A percentile compares a stretch with the other conserved stretches of the same genome.
Conservation (phyloP, 2,113 vertebrate genomes). For the Enhydra lutris region DNA sequence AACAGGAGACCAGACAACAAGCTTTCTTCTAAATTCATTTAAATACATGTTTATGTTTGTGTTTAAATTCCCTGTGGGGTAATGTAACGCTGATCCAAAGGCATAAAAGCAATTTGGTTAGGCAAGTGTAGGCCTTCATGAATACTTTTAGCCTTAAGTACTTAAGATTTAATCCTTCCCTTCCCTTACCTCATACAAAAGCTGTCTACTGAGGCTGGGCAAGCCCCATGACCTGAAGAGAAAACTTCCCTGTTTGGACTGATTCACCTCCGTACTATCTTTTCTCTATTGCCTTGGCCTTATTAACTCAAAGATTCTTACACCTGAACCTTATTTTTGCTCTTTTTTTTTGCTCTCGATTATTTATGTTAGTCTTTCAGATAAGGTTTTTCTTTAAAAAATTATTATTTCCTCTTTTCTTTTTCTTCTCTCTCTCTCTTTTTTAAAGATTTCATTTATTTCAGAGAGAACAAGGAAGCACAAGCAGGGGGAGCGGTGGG, state of each 20-base stretch:
- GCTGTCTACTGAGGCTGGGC: not conserved
- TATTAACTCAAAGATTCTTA: not conserved
- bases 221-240: not conserved
- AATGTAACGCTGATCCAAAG: conserved; percentile 70
- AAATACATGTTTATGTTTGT: conserved; percentile 78
- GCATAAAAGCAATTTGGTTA: conserved; percentile 65
- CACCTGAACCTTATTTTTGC: not conserved
- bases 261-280: not conserved
- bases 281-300: not conserved
- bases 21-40: conserved; percentile 81
- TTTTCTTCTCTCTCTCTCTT: not conserved
- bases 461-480: too few relatives aligned
- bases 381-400: not conserved
- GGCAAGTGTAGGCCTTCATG: conserved; percentile 36
- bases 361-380: not conserved
- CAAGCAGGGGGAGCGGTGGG: too few relatives aligned
- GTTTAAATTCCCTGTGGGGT: conserved; percentile 76
- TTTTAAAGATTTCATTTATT: not conserved
- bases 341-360: not conserved
- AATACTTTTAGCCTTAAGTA: conserved; percentile 52
- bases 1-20: conserved; percentile 77
- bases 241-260: not conserved
- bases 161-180: conserved; percentile 22
- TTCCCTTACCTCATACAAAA: not conserved
- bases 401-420: not conserved